These are phyloP conservation scores for Beris morrisii DNA, from an alignment of 2,888 invertebrate species.

Conservation along the genomic window DNA sequence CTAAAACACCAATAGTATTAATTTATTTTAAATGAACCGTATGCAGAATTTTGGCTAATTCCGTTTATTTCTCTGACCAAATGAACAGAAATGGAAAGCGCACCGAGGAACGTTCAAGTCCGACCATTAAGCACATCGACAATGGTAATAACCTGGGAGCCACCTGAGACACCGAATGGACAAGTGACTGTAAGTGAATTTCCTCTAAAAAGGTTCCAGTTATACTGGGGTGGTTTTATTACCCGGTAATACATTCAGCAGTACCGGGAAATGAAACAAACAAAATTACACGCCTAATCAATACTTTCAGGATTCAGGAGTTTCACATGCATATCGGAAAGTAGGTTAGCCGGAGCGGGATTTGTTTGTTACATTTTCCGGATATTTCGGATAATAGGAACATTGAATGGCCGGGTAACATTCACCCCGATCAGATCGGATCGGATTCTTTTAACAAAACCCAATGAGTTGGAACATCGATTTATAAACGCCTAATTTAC, in stretches of 20 bases:
- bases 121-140: conserved; percentile 92
- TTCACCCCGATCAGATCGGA: background rate
- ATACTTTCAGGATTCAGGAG: conserved; percentile 7
- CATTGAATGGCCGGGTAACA: background rate
- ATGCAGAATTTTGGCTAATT: no score
- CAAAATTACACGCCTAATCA: conserved; percentile 31
- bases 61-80: background rate
- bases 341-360: conserved; percentile 7
- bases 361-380: conserved; percentile 30
- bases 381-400: conserved; percentile 5
- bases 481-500: conserved; percentile 1
- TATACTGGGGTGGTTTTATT: background rate
- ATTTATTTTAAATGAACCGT: no score
- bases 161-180: conserved; percentile 96
- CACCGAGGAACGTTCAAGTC: conserved; percentile 92
- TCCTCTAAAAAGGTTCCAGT: conserved; percentile 1
- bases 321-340: conserved; percentile 13
- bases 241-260: background rate
- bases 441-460: background rate
- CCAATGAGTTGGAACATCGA: background rate
- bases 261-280: conserved; percentile 23
- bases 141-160: conserved; percentile 98
- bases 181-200: conserved; percentile 83
- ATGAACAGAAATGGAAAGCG: conserved; percentile 84
- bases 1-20: no score